Evolutionary conservation across 1,140 invertebrate species (phyloP), one percentile per base, ranked within the genome.

Genomic region (Bombus waltoni): DNA sequence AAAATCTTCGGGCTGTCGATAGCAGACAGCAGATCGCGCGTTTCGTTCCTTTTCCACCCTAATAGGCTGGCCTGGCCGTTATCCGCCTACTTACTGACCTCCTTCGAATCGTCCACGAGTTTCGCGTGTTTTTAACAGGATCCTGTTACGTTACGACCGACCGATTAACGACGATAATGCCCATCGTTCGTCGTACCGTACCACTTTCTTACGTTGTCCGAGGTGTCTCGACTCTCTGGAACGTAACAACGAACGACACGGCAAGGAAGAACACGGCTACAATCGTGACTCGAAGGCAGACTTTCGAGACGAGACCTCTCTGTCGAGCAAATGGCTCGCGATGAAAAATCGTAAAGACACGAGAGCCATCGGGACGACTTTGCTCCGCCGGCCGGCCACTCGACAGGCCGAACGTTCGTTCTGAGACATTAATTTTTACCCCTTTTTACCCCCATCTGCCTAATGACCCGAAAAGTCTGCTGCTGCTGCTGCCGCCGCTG

Each of bases 381-480:
- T 70, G 85, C 85, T 86, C 71, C 57, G 81, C 18, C 47, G 47
- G 81, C 5, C 47, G 47, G 85, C 85, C 85, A 90, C 90, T 87
- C 88, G 90, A 84, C 89, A 78, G 78, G 88, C 88, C 89, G 92
- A 93, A 92, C 92, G 93, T 95, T 95, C 94, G 94, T 95, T 95
- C 94, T 94, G 92, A 95, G 93, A 95, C 94, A 95, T 95, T 95
- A 95, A 95, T 95, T 95, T 94, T 95, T 95, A 94, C 93, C 93
- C 94, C 94, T 94, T 94, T 93, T 90, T 87, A 91, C 90, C 91
- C 89, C 89, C 92, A 89, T 88, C 93, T 95, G 93, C 94, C 94
- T 94, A 95, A 95, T 95, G 94, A 95, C 94, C 93, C 94, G 90
- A 91, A 65, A 32, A 91, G 79, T 89, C 79, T 78, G 42, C 85